Evolutionary conservation across 64 coral and sea anemone species (phyloP), one percentile per base, ranked within the genome.

Genomic region (Platygyra sinensis): DNA sequence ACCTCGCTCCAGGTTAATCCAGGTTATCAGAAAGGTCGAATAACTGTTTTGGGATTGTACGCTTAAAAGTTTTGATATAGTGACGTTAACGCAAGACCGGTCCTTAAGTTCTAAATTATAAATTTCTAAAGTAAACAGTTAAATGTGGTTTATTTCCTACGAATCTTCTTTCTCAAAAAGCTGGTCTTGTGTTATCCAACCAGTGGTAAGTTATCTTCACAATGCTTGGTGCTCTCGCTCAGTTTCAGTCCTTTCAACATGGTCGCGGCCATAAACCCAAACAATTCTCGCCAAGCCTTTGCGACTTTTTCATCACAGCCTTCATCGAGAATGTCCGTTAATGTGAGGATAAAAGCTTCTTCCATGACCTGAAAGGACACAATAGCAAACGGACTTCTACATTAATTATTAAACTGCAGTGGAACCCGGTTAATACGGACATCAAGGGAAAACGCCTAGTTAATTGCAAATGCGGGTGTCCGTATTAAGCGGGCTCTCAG

Each of bases 241-340:
- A 46, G 42, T 46, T 8, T 8, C 30, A 60, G 72, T 57, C 86
- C 74, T 39, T 12, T 50, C 33, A 88, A 63, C 86, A 88, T 77
- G 15, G 50, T 64, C 12, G 13, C 18, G 15, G 72, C 28, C 72
- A 88, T 64, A 17, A 60, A 75, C 18, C 10, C 54, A 46, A 88
- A 88, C 3, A 88, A 24, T 38, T 78, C 75, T 39, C 24, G 77
- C 87, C 87, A 88, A 5, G 87, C 87, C 9, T 76, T 61, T 25
- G 29, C 14, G 4, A 77, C 31, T 17, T 88, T 54, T 77, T 61
- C 60, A 16, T 25, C 63, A 46, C 74, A 88, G 29, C 24, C 12
- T 19, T 20, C 27, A 29, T 38, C 33, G 19, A 88, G 52, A 12
- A 55, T 49, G 33, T 77, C 52, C 25, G 30, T 30, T 62, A 88